A percentile compares a stretch with the other conserved stretches of the same genome.
phyloP scores from a whole-genome alignment of 2,888 invertebrate genomes.

The Brassicogethes aeneus region DNA sequence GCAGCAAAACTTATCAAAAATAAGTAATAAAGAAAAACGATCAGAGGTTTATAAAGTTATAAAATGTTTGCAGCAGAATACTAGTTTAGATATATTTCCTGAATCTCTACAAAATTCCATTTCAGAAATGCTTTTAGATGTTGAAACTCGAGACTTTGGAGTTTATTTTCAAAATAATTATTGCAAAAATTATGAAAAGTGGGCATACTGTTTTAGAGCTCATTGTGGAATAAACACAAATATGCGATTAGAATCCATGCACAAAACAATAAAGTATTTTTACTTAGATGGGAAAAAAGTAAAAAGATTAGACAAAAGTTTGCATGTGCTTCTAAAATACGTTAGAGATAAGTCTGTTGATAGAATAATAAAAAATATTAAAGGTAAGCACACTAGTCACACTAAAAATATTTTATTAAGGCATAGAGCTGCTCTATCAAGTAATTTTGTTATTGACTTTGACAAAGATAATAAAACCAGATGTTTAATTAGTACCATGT shows the following conservation, averaged over 20 bases:
- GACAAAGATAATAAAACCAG: background rate
- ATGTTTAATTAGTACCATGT: background rate
- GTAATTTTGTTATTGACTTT: background rate
- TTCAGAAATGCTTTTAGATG: background rate
- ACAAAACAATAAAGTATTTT: too few relatives aligned
- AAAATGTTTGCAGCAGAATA: background rate
- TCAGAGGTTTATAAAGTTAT: background rate
- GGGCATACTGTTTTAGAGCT: too few relatives aligned
- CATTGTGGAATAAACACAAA: too few relatives aligned
- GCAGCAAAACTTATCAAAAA: background rate
- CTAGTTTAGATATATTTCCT: background rate
- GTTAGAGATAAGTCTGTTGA: background rate
- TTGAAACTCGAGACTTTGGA: background rate
- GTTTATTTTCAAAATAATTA: background rate
- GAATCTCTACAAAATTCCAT: background rate
- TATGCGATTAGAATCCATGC: too few relatives aligned
- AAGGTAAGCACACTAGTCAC: background rate
- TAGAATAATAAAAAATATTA: background rate
- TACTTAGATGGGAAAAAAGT: too few relatives aligned
- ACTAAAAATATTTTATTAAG: background rate
- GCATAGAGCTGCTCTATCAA: conserved; percentile 1
- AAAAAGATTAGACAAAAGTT: background rate
- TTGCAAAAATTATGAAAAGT: too few relatives aligned
- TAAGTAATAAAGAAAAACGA: too few relatives aligned
- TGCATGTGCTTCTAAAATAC: background rate